Conservation (phyloP, 2,113 vertebrate species). For the Pipa parva region DNA sequence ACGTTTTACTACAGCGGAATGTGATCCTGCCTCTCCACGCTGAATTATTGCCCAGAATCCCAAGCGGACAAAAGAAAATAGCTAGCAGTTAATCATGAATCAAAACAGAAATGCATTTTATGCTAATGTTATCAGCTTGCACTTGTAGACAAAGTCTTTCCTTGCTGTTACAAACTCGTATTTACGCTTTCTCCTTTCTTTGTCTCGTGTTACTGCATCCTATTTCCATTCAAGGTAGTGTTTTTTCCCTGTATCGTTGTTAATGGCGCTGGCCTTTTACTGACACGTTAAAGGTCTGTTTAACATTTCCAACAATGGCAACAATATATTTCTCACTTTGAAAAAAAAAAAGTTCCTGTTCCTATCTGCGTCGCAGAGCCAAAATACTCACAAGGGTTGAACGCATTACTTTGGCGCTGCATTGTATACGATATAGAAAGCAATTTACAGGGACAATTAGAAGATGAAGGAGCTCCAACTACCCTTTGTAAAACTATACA, state of each 20-base stretch:
- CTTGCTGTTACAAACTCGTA: conserved; percentile 17
- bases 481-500: conserved; percentile 4
- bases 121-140: neutral
- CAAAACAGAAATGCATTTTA: neutral
- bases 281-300: conserved; percentile 50
- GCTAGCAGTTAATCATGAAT: neutral
- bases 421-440: conserved; percentile 65
- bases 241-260: conserved; percentile 8
- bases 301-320: conserved; percentile 51
- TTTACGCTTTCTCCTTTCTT: conserved; percentile 22
- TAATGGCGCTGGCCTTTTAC: conserved; percentile 31
- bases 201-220: conserved; percentile 22
- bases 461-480: neutral
- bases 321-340: conserved; percentile 51
- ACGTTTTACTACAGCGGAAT: neutral
- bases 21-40: neutral
- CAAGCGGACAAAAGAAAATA: neutral
- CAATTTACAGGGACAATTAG: conserved; percentile 68
- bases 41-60: neutral
- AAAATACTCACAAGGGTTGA: conserved; percentile 57
- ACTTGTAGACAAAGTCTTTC: neutral
- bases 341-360: conserved; percentile 47
- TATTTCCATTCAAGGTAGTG: conserved; percentile 18
- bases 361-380: conserved; percentile 53
- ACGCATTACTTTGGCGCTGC: conserved; percentile 52